Percentiles rank a stretch among this genome's conserved stretches.
These are phyloP conservation scores for Agapornis canus DNA, from an alignment of 2,797 vertebrate species.

Conservation along the genomic window DNA sequence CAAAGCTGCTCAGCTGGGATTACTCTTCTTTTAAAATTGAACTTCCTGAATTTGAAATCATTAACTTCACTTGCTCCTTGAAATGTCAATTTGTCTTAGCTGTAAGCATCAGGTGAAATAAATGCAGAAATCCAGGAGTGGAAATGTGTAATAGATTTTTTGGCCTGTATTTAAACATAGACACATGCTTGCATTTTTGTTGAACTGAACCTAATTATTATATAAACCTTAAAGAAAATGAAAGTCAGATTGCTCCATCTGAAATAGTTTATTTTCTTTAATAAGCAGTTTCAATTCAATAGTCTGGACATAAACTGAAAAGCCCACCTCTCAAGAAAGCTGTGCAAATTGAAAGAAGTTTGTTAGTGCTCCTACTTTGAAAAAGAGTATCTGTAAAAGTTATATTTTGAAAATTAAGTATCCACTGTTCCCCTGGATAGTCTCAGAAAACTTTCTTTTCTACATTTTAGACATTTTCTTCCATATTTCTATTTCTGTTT, in stretches of 20 bases:
- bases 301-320: background rate
- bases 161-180: background rate
- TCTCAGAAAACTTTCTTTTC: background rate
- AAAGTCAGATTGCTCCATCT: background rate
- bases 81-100: background rate
- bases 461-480: background rate
- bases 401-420: background rate
- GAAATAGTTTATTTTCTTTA: background rate
- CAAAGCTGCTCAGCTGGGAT: background rate
- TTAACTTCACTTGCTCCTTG: background rate
- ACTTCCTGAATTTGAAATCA: background rate
- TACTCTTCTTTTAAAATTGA: background rate
- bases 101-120: background rate
- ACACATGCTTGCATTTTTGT: background rate
- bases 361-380: background rate
- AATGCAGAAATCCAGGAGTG: background rate
- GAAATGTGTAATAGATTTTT: background rate
- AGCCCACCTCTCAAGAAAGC: background rate
- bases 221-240: background rate
- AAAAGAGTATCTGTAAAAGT: background rate
- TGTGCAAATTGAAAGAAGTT: background rate
- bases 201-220: background rate
- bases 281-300: background rate
- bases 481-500: background rate
- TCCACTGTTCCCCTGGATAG: background rate